Evolutionary conservation across 2,797 vertebrate species (phyloP).

Genomic region (Chaunax sp.): DNA sequence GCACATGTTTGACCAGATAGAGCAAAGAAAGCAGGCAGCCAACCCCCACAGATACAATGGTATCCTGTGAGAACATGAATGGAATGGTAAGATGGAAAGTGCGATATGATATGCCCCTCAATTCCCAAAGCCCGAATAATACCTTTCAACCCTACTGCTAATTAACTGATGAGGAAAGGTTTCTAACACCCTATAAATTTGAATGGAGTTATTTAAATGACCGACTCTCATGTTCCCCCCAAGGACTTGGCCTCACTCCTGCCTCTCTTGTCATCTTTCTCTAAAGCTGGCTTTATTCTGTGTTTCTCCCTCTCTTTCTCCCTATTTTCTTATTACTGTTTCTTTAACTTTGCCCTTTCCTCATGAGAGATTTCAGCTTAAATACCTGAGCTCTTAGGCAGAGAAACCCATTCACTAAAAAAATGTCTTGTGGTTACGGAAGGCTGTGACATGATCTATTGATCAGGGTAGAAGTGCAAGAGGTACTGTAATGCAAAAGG

Average conservation of each 20-base stretch:
- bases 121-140: conserved; percentile 28
- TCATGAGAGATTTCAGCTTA: conserved; percentile 18
- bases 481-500: conserved; percentile 10
- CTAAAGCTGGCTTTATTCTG: neutral
- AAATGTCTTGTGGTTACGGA: neutral
- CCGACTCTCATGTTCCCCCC: neutral
- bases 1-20: neutral
- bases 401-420: conserved; percentile 9
- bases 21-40: neutral
- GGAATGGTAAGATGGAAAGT: neutral
- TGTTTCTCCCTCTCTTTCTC: neutral
- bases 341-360: conserved; percentile 8
- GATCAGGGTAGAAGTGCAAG: conserved; percentile 2
- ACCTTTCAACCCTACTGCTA: conserved; percentile 23
- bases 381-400: conserved; percentile 17
- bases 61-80: conserved; percentile 4
- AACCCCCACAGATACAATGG: conserved; percentile 1
- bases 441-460: conserved; percentile 30
- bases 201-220: conserved; percentile 1
- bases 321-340: neutral
- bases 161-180: conserved; percentile 20
- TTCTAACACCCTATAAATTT: neutral
- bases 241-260: neutral
- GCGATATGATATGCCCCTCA: neutral
- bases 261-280: neutral